Percentiles rank a stretch among this genome's conserved stretches.
Evolutionary conservation across 1,140 invertebrate genomes (phyloP).

Genomic region (Trichonephila inaurata): DNA sequence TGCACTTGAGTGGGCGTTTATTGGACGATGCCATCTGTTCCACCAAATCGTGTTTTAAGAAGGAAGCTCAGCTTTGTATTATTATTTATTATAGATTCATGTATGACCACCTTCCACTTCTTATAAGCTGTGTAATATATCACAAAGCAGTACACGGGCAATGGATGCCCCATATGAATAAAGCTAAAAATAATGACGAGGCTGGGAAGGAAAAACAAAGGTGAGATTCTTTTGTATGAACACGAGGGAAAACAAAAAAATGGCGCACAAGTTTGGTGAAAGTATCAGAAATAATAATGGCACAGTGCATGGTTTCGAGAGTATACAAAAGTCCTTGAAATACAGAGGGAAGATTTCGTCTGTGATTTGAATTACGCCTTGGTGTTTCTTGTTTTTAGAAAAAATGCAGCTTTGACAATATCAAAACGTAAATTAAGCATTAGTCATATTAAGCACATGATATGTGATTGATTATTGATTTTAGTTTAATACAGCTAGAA

Average conservation of each 20-base stretch:
- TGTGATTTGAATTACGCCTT: not conserved
- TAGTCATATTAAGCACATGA: not conserved
- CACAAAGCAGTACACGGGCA: constrained; percentile 56
- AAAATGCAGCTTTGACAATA: not conserved
- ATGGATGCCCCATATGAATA: not conserved
- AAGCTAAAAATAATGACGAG: constrained; percentile 11
- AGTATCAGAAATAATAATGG: not conserved
- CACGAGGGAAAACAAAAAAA: not conserved
- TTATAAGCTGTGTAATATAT: constrained; percentile 54
- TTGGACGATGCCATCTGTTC: constrained; percentile 41
- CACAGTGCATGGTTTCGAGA: not conserved
- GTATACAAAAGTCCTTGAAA: not conserved
- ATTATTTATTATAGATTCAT: constrained; percentile 36
- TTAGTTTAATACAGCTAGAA: too few species aligned
- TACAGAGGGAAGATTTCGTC: not conserved
- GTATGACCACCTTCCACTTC: constrained; percentile 1
- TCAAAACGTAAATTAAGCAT: too few species aligned
- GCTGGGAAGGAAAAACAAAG: not conserved
- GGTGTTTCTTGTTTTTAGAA: not conserved
- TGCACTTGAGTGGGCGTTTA: constrained; percentile 12
- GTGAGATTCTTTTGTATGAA: not conserved
- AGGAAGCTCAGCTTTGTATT: constrained; percentile 69
- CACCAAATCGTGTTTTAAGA: constrained; percentile 51
- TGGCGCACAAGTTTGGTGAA: not conserved
- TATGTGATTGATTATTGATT: constrained; percentile 17